phyloP scores from a whole-genome alignment of 2,113 vertebrate genomes.

The Rattus rattus region DNA sequence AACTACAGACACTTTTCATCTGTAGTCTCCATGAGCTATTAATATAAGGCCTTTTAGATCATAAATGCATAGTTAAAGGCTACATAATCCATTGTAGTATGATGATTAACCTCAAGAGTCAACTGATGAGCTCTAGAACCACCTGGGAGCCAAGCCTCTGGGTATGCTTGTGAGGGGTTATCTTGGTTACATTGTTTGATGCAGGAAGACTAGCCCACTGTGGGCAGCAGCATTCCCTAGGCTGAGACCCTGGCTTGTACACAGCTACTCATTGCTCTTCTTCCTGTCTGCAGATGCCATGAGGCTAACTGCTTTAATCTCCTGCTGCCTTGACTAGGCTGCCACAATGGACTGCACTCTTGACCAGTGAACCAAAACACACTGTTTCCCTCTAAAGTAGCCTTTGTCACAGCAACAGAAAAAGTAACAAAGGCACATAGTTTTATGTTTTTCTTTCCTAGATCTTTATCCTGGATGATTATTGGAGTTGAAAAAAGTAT shows the following conservation, averaged over 20 bases:
- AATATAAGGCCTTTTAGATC: neutral
- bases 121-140: neutral
- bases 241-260: neutral
- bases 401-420: neutral
- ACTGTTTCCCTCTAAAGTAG: neutral
- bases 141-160: neutral
- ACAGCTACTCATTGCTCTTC: neutral
- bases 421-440: neutral
- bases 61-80: neutral
- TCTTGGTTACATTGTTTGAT: neutral
- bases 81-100: neutral
- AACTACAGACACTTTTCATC: neutral
- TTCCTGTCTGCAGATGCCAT: neutral
- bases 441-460: conserved; percentile 7
- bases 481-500: neutral
- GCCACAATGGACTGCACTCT: neutral
- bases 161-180: neutral
- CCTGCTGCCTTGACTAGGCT: neutral
- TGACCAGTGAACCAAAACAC: neutral
- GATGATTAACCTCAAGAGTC: neutral
- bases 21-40: neutral
- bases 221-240: neutral
- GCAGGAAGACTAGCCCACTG: neutral
- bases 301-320: neutral
- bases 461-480: neutral